Evolutionary conservation across 2,888 invertebrate genomes (phyloP).

Genomic region (Ornithoptera alexandrae): DNA sequence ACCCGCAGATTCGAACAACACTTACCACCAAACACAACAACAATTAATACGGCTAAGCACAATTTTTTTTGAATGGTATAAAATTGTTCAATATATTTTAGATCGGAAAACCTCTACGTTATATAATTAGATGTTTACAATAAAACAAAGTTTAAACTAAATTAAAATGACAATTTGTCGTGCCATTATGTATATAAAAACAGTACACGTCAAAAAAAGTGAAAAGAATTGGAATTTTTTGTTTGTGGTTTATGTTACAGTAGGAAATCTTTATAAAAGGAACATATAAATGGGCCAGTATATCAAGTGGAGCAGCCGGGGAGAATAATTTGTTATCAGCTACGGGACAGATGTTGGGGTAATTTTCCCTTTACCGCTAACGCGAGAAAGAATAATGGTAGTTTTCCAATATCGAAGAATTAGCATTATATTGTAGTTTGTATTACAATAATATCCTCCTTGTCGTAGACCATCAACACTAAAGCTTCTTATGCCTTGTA

Average conservation of each 20-base stretch:
- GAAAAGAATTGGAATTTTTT: background rate
- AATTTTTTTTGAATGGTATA: too few species aligned
- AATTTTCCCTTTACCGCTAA: slow-evolving; percentile 22
- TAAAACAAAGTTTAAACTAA: too few species aligned
- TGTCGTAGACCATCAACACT: background rate
- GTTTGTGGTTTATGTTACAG: slow-evolving; percentile 1
- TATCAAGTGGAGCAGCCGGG: slow-evolving; percentile 41
- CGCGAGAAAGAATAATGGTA: slow-evolving; percentile 9
- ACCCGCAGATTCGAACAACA: too few species aligned
- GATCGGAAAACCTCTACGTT: too few species aligned
- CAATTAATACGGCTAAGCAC: too few species aligned
- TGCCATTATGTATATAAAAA: too few species aligned
- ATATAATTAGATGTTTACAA: too few species aligned
- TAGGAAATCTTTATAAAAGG: background rate
- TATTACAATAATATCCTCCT: background rate
- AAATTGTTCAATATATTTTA: too few species aligned
- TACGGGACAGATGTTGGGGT: slow-evolving; percentile 34
- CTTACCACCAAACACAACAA: too few species aligned
- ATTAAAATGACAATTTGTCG: too few species aligned
- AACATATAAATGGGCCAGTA: slow-evolving; percentile 34
- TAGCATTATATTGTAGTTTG: background rate
- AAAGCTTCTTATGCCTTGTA: too few species aligned
- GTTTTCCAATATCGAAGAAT: slow-evolving; percentile 1
- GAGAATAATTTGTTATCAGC: slow-evolving; percentile 43
- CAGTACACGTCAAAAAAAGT: too few species aligned